A percentile compares a stretch with the other conserved stretches of the same genome.
Conservation (phyloP, 2,888 invertebrate genomes). For the Phengaris arion region DNA sequence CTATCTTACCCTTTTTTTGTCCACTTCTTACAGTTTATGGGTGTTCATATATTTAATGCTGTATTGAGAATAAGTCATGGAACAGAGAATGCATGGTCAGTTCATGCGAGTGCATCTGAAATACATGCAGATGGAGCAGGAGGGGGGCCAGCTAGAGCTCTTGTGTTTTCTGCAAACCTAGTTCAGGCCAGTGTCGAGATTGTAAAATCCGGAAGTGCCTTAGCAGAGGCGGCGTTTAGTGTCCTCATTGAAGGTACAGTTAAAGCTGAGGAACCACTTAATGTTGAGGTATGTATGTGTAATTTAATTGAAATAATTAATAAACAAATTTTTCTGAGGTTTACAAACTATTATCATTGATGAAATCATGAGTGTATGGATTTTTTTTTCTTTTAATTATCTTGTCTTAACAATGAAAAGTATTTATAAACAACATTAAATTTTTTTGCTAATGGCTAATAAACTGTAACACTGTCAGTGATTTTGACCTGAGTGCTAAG, state of each 20-base stretch:
- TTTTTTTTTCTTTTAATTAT: too few relatives aligned
- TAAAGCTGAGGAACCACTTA: slow-evolving; percentile 90
- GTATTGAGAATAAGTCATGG: slow-evolving; percentile 65
- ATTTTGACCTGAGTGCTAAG: background rate
- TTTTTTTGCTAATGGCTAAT: too few relatives aligned
- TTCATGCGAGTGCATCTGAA: slow-evolving; percentile 85
- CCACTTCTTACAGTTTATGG: slow-evolving; percentile 84
- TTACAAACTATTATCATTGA: too few relatives aligned
- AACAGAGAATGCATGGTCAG: slow-evolving; percentile 83
- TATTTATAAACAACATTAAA: too few relatives aligned
- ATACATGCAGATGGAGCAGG: slow-evolving; percentile 87
- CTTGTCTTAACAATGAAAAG: too few relatives aligned
- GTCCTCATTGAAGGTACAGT: slow-evolving; percentile 87
- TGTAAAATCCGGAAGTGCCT: slow-evolving; percentile 75
- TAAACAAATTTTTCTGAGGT: too few relatives aligned
- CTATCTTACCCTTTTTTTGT: background rate
- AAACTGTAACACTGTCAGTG: background rate
- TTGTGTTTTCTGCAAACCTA: slow-evolving; percentile 86
- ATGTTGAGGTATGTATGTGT: slow-evolving; percentile 82
- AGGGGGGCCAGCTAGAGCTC: slow-evolving; percentile 82
- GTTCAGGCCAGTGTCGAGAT: slow-evolving; percentile 82
- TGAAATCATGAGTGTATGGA: too few relatives aligned
- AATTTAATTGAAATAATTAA: too few relatives aligned
- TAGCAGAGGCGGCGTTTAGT: slow-evolving; percentile 86
- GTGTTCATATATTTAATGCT: slow-evolving; percentile 88